Percentiles rank a stretch among this genome's conserved stretches.
phyloP scores from a whole-genome alignment of 2,113 vertebrate species.

The rabbit (Oryctolagus cuniculus) region DNA sequence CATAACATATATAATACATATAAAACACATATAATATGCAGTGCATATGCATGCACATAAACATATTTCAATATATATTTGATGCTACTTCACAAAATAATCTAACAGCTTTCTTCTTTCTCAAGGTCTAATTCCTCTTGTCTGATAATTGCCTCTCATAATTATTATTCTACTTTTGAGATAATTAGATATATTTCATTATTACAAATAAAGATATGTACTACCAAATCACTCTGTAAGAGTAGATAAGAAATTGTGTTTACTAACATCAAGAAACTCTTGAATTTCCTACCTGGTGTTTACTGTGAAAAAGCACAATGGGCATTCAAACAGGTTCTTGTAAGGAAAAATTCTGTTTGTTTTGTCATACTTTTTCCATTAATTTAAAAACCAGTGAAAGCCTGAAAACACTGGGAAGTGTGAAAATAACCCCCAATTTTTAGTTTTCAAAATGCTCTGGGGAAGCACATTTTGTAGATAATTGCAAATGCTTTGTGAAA shows the following conservation, averaged over 20 bases:
- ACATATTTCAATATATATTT: neutral
- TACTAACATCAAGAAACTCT: constrained; percentile 42
- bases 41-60: too few species aligned
- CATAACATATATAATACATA: too few species aligned
- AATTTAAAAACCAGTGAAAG: constrained; percentile 72
- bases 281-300: constrained; percentile 66
- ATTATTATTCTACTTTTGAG: constrained; percentile 66
- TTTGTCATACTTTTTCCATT: constrained; percentile 74
- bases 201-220: constrained; percentile 53
- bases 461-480: constrained; percentile 76
- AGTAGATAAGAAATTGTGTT: constrained; percentile 57
- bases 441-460: constrained; percentile 75
- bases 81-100: constrained; percentile 24
- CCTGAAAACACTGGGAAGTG: constrained; percentile 64
- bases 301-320: constrained; percentile 66
- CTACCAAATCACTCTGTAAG: constrained; percentile 60
- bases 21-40: neutral
- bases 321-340: constrained; percentile 59
- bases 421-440: constrained; percentile 77
- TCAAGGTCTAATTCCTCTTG: constrained; percentile 44
- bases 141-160: constrained; percentile 34
- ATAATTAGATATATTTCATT: constrained; percentile 68
- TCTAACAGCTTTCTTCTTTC: neutral
- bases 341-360: constrained; percentile 70
- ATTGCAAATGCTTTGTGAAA: constrained; percentile 69